Evolutionary conservation across 2,797 vertebrate species (phyloP).

Genomic region (Enteromius treurensis): DNA sequence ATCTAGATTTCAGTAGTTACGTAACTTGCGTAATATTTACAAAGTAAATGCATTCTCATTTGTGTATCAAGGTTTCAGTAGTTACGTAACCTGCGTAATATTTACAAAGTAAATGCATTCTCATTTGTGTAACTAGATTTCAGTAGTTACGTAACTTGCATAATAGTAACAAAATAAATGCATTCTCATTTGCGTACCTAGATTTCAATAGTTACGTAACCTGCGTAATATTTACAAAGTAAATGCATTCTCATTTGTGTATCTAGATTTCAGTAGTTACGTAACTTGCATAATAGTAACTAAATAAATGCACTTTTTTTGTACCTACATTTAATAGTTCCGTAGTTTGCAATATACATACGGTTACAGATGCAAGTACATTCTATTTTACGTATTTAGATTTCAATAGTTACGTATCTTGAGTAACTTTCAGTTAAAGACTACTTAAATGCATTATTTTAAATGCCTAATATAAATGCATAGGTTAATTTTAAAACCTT

Average conservation of each 20-base stretch:
- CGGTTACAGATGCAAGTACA: no score
- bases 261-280: neutral
- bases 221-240: neutral
- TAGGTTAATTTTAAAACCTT: neutral
- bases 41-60: neutral
- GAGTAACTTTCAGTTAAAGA: neutral
- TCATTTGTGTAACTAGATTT: neutral
- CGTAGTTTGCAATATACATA: neutral
- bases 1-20: neutral
- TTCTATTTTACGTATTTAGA: neutral
- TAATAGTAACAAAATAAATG: no score
- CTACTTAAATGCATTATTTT: no score
- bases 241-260: neutral
- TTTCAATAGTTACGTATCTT: neutral
- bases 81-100: neutral
- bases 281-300: neutral
- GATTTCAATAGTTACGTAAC: neutral
- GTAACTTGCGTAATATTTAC: neutral
- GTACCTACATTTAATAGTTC: neutral
- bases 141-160: neutral
- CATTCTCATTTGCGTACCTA: neutral
- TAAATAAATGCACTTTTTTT: no score
- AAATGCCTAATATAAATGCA: no score
- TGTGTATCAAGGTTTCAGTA: neutral
- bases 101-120: neutral